These are phyloP conservation scores for Amphiduros pacificus DNA, from an alignment of 2,888 invertebrate species.

Conservation along the genomic window DNA sequence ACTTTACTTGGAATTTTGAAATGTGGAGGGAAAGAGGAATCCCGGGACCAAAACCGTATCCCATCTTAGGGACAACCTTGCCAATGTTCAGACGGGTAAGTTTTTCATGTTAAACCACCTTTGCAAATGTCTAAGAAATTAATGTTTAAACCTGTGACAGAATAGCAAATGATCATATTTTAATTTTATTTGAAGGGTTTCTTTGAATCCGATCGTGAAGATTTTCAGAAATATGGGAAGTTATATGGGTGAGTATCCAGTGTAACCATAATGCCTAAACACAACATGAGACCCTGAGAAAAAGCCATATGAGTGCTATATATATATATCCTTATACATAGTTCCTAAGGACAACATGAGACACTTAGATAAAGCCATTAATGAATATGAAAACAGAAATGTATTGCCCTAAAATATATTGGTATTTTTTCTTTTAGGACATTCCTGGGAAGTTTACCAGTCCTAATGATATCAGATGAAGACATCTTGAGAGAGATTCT, in stretches of 20 bases:
- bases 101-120: too few species aligned
- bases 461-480: not conserved
- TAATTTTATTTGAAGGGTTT: not conserved
- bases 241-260: not conserved
- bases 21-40: slow-evolving; percentile 15
- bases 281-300: too few species aligned
- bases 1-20: slow-evolving; percentile 3
- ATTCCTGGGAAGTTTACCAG: not conserved
- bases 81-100: slow-evolving; percentile 3
- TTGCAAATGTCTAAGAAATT: too few species aligned
- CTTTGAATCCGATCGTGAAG: not conserved
- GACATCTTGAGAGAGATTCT: slow-evolving; percentile 8
- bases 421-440: not conserved
- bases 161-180: too few species aligned
- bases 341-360: too few species aligned
- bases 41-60: slow-evolving; percentile 14
- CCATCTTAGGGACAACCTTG: slow-evolving; percentile 9
- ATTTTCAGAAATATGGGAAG: not conserved
- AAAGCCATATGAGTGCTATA: too few species aligned
- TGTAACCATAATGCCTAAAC: too few species aligned
- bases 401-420: too few species aligned
- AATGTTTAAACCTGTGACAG: too few species aligned
- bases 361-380: too few species aligned
- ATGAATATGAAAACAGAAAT: too few species aligned
- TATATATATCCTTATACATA: too few species aligned